phyloP scores from a whole-genome alignment of 2,113 vertebrate genomes.

The Calypte anna region DNA sequence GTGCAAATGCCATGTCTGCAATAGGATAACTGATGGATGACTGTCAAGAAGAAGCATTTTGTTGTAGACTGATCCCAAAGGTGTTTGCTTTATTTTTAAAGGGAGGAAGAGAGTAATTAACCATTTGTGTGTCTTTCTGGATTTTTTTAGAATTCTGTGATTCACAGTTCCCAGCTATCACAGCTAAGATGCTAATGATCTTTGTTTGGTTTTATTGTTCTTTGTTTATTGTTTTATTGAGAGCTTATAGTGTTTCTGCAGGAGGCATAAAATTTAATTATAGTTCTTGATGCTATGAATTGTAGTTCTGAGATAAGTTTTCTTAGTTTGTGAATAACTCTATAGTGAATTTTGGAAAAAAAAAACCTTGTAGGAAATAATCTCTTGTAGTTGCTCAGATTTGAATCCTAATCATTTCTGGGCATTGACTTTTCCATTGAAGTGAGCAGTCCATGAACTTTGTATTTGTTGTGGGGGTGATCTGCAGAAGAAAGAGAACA shows the following conservation, averaged over 20 bases:
- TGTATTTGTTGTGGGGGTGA: neutral
- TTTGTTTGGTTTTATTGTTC: neutral
- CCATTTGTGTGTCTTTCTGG: neutral
- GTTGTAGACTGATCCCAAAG: neutral
- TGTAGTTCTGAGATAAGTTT: neutral
- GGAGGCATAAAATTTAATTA: neutral
- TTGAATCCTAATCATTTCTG: neutral
- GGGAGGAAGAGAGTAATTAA: neutral
- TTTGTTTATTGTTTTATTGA: neutral
- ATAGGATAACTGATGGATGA: neutral
- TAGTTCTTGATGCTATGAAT: neutral
- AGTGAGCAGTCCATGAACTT: neutral
- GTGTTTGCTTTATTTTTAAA: neutral
- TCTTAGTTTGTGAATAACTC: neutral
- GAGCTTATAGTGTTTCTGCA: neutral
- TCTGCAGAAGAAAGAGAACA: neutral
- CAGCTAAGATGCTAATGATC: neutral
- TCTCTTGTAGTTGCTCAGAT: neutral
- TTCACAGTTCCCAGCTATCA: neutral
- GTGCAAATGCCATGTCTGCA: neutral
- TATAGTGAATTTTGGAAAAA: neutral
- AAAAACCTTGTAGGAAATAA: neutral
- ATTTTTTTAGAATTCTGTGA: neutral
- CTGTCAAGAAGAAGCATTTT: neutral
- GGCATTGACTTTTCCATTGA: neutral